These are phyloP conservation scores for Willisornis vidua DNA, from an alignment of 2,113 vertebrate genomes.

Conservation along the genomic window DNA sequence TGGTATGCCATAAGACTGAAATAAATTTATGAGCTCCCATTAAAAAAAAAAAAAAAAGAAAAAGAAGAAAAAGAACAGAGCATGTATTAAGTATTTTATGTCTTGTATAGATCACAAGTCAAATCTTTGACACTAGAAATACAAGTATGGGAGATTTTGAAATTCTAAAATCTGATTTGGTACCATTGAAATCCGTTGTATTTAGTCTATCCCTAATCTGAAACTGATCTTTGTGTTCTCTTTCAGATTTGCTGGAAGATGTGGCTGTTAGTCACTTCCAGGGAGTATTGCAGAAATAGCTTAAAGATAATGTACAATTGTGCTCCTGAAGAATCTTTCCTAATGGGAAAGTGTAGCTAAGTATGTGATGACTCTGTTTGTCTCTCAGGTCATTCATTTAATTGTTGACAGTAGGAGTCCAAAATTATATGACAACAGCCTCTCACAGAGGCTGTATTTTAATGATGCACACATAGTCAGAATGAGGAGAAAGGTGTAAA, in stretches of 20 bases:
- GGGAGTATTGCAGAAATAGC: not conserved
- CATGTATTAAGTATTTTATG: conserved; percentile 18
- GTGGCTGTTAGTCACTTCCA: not conserved
- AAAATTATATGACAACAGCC: not conserved
- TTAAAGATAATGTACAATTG: not conserved
- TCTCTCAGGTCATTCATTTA: not conserved
- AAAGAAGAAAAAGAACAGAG: not conserved
- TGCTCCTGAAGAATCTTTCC: not conserved
- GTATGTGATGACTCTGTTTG: not conserved
- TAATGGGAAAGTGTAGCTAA: not conserved
- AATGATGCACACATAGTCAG: not conserved
- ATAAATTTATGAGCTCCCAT: conserved; percentile 40
- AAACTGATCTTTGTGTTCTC: not conserved
- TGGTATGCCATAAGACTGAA: conserved; percentile 22
- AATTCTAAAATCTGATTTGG: not conserved
- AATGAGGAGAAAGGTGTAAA: not conserved
- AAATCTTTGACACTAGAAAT: not conserved
- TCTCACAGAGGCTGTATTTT: not conserved
- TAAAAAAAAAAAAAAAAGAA: not conserved
- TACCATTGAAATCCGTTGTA: not conserved
- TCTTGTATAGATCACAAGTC: not conserved
- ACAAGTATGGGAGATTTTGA: not conserved
- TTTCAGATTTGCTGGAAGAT: not conserved
- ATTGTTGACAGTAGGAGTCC: not conserved
- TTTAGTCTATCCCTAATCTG: not conserved